phyloP scores from a whole-genome alignment of 2,113 vertebrate species.

The Xiphophorus couchianus region DNA sequence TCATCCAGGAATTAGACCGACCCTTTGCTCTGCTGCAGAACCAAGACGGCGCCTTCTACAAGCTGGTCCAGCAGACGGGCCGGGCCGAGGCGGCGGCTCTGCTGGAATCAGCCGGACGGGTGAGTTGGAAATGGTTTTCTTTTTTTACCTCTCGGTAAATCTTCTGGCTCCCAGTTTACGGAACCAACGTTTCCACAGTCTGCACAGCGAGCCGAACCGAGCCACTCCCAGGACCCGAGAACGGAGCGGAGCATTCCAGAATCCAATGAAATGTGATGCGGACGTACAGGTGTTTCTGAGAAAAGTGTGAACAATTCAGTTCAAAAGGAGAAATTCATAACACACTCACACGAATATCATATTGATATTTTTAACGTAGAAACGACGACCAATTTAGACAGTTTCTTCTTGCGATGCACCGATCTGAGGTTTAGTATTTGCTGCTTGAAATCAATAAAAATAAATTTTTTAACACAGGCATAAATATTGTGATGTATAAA shows the following conservation, averaged over 20 bases:
- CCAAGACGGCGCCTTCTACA: slow-evolving; percentile 52
- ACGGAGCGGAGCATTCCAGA: not conserved
- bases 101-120: slow-evolving; percentile 37
- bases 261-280: no score
- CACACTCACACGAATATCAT: no score
- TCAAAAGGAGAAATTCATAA: no score
- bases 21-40: slow-evolving; percentile 60
- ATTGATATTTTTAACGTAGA: no score
- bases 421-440: no score
- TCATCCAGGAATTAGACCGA: slow-evolving; percentile 49
- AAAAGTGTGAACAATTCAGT: no score
- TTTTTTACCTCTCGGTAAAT: fast-evolving
- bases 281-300: not conserved
- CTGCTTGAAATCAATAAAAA: no score
- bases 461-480: no score
- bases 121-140: not conserved
- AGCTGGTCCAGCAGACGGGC: slow-evolving; percentile 60
- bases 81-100: slow-evolving; percentile 40
- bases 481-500: no score
- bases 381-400: no score
- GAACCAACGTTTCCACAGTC: not conserved
- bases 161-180: no score
- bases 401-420: no score
- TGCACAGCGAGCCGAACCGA: not conserved
- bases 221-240: not conserved